Conservation (phyloP, 2,113 vertebrate genomes). For the Rhinichthys klamathensis region DNA sequence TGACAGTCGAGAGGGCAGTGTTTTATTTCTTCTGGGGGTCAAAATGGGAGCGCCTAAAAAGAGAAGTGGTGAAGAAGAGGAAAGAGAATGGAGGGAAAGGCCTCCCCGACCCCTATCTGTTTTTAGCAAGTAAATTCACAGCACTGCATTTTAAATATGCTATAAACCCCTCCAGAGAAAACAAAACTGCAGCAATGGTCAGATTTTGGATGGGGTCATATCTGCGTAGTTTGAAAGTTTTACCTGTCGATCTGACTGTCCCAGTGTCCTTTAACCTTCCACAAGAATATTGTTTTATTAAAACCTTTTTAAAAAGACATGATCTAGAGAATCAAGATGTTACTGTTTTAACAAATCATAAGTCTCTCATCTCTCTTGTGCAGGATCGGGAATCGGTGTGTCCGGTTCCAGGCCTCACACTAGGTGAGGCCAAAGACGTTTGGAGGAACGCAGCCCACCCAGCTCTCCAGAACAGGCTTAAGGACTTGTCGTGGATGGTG, state of each 20-base stretch:
- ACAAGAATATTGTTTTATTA: no score
- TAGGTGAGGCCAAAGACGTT: not conserved
- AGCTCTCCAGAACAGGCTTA: not conserved
- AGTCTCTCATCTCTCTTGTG: not conserved
- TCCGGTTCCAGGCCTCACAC: not conserved
- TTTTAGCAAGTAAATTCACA: no score
- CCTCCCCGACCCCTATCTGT: not conserved
- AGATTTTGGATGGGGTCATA: no score
- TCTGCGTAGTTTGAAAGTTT: no score
- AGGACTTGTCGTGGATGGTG: constrained; percentile 19
- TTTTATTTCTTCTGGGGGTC: constrained; percentile 30
- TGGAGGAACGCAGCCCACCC: constrained; percentile 6
- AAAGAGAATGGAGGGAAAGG: constrained; percentile 6
- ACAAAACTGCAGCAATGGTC: no score
- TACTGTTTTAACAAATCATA: no score
- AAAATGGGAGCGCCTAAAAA: not conserved
- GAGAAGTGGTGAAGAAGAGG: not conserved
- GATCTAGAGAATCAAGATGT: no score
- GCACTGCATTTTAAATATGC: no score
- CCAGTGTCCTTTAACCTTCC: no score
- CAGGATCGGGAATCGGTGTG: not conserved
- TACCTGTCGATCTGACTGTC: no score
- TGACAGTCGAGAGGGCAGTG: not conserved
- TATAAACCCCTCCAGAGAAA: not conserved
- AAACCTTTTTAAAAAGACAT: no score